phyloP scores from a whole-genome alignment of 2,888 invertebrate species.

The Calameuta idolon region DNA sequence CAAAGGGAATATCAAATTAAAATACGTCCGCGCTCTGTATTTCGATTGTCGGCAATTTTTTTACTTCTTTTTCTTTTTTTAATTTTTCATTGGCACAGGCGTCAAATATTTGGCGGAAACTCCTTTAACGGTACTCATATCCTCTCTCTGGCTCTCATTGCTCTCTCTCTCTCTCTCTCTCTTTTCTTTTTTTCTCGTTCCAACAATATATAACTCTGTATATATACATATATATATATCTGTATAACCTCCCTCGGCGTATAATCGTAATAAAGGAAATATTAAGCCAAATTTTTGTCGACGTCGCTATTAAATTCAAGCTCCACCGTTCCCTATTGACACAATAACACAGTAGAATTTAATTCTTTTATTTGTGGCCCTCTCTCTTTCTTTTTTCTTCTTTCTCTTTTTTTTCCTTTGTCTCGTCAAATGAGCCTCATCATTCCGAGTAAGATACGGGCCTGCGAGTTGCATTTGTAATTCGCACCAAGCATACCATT shows the following conservation, averaged over 20 bases:
- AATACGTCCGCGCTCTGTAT: conserved; percentile 41
- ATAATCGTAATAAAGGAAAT: conserved; percentile 35
- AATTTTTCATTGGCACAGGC: conserved; percentile 25
- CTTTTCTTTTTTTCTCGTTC: not conserved
- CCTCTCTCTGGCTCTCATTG: conserved; percentile 11
- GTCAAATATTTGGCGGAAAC: conserved; percentile 43
- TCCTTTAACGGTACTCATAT: conserved; percentile 28
- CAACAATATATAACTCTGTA: not conserved
- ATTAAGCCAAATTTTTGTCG: conserved; percentile 25
- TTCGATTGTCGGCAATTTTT: conserved; percentile 2
- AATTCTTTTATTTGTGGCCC: not conserved
- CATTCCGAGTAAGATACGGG: not conserved
- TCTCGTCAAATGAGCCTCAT: not conserved
- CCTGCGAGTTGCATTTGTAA: conserved; percentile 22
- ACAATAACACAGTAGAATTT: conserved; percentile 19
- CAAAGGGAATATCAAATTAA: conserved; percentile 59
- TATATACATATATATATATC: not conserved
- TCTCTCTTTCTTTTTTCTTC: not conserved
- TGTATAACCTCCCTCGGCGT: not conserved
- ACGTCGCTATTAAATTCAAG: conserved; percentile 5
- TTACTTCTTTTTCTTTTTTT: not conserved
- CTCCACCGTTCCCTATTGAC: conserved; percentile 21
- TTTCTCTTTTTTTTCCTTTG: not conserved
- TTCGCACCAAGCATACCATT: conserved; percentile 28
- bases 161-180: not conserved